Conservation (phyloP, 2,797 vertebrate species). For the Manis javanica region DNA sequence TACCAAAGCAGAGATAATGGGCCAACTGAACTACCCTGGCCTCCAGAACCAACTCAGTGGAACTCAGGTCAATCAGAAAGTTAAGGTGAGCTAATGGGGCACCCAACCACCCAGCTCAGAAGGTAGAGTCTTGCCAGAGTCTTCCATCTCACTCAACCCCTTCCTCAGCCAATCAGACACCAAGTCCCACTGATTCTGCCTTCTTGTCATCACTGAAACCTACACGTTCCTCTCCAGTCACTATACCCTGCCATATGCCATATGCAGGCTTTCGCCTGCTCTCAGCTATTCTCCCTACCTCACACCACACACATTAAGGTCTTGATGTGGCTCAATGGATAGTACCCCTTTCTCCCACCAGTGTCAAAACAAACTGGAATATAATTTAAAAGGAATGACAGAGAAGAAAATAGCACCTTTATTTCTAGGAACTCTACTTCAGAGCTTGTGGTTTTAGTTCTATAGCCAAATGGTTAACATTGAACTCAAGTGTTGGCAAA, state of each 20-base stretch:
- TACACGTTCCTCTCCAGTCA: background rate
- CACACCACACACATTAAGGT: too few species aligned
- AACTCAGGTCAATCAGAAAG: background rate
- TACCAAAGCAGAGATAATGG: background rate
- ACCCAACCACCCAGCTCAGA: background rate
- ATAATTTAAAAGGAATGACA: background rate
- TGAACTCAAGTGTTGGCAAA: background rate
- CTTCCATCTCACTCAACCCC: background rate
- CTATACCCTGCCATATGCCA: fast-evolving
- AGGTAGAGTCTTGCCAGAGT: background rate
- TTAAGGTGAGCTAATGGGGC: background rate
- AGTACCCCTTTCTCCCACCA: background rate
- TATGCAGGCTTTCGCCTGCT: background rate
- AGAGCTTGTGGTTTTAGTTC: background rate
- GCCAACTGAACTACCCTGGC: too few species aligned
- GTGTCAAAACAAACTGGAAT: background rate
- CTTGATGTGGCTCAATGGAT: background rate
- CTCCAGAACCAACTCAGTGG: background rate
- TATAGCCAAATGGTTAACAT: background rate
- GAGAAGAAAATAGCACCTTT: background rate
- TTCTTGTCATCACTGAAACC: background rate
- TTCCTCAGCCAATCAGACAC: background rate
- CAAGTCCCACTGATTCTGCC: background rate
- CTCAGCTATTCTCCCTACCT: background rate
- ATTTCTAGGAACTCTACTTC: background rate